A percentile compares a stretch with the other conserved stretches of the same genome.
phyloP scores from a whole-genome alignment of 92 coral and sea anemone genomes.

The Umimayanthus kanabou region DNA sequence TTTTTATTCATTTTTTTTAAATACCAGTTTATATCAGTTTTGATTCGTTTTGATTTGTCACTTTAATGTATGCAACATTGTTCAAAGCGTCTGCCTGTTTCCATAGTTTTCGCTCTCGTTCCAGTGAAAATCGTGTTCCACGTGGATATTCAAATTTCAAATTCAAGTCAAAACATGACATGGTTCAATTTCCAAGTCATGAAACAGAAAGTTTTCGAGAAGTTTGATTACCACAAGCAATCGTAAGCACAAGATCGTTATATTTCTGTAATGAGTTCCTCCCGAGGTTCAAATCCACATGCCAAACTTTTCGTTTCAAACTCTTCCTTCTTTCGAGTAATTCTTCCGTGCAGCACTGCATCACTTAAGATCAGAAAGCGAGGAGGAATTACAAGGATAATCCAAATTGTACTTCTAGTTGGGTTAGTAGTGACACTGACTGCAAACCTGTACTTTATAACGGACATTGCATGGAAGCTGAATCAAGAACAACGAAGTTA shows the following conservation, averaged over 20 bases:
- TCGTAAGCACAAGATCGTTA: not conserved
- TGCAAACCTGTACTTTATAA: conserved; percentile 28
- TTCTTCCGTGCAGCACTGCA: not conserved
- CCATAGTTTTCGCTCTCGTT: conserved; percentile 5
- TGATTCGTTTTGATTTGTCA: not conserved
- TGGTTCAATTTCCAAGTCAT: too few species aligned
- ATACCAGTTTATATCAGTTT: too few species aligned
- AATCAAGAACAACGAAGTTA: conserved; percentile 1
- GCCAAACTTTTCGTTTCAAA: not conserved
- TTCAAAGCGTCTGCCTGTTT: conserved; percentile 5
- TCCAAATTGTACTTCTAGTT: conserved; percentile 1
- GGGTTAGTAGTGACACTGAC: conserved; percentile 3
- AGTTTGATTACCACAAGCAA: not conserved
- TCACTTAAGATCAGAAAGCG: conserved; percentile 3
- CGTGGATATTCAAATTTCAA: conserved; percentile 37
- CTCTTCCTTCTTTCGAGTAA: not conserved
- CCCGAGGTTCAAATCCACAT: not conserved
- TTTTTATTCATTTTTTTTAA: not conserved
- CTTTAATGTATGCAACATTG: conserved; percentile 19
- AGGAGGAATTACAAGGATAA: conserved; percentile 10
- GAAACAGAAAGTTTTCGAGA: not conserved
- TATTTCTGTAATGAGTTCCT: not conserved
- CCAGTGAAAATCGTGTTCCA: not conserved
- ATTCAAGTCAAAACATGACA: not conserved
- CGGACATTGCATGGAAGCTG: conserved; percentile 24